Evolutionary conservation across 1,140 invertebrate genomes (phyloP), one percentile per base, ranked within the genome.

Genomic region (Leucophenga varia): DNA sequence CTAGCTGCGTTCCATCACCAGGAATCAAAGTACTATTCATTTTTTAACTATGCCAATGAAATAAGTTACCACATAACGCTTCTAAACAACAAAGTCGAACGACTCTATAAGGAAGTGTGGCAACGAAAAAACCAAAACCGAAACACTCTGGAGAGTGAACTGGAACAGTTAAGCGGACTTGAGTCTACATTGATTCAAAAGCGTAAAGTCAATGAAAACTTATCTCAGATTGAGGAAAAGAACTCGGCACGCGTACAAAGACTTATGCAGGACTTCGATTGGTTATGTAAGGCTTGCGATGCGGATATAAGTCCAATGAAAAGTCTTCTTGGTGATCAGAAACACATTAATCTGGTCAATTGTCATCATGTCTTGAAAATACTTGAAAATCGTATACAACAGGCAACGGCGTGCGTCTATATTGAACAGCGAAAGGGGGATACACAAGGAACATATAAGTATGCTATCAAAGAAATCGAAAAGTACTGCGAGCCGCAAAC

Each of bases 21-120:
- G 48, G 69, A 72, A 45, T 64, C 57, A 28, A 54, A 69, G n/a
- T 67, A 64, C 39, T 72, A 69, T 49, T 68, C 69, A 0, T 65
- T 65, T 52, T 69, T 69, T 30, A 72, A 72, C 39, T 68, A 72
- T n/a, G 58, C 65, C 36, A 72, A 72, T 40, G 68, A 69, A 47
- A 61, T 72, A 49, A 69, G 59, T 42, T 69, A 65, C 35, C 69
- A 69, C 28, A 61, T 72, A 4, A 67, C 64, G 7, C 22, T 72
- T 32, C 53, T 71, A 0, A 68, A 71, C 36, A 69, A 72, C 18
- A 61, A 59, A 1, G 57, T 71, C 12, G 68, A 68, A 13, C 60
- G 57, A 0, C 52, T 71, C 0, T 71, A 64, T 28, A 55, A 55
- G 20, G 60, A 72, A 68, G 18, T 53, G 49, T 14, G 53, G 59